These are phyloP conservation scores for Brienomyrus brachyistius DNA, from an alignment of 2,113 vertebrate genomes.

Conservation along the genomic window DNA sequence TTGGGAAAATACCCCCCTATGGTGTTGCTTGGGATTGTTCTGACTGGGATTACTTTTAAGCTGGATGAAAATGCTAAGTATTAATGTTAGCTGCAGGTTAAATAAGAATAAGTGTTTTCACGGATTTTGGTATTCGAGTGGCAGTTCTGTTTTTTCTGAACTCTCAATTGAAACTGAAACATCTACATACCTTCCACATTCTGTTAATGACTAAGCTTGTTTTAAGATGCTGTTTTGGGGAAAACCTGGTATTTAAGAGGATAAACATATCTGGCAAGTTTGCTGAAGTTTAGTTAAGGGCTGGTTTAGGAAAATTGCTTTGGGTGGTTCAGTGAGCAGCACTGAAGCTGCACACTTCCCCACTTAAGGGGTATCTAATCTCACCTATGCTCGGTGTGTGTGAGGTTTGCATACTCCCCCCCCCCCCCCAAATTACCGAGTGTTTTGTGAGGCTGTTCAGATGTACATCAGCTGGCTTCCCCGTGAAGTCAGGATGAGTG, in stretches of 20 bases:
- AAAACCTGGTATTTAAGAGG: not conserved
- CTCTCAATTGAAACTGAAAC: not conserved
- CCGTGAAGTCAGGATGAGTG: not conserved
- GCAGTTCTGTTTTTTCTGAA: not conserved
- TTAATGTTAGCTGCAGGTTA: not conserved
- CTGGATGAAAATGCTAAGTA: too few relatives aligned
- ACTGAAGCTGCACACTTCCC: not conserved
- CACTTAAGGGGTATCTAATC: not conserved
- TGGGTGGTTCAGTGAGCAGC: not conserved
- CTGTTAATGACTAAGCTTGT: not conserved
- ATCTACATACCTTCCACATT: not conserved
- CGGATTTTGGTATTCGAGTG: not conserved
- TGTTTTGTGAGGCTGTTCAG: not conserved
- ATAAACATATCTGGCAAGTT: not conserved
- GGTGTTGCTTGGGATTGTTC: too few relatives aligned
- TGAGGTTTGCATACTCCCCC: too few relatives aligned
- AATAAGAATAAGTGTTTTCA: not conserved
- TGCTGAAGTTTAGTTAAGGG: not conserved
- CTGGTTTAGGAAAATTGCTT: not conserved
- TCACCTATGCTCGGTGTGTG: not conserved
- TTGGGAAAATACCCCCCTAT: too few relatives aligned
- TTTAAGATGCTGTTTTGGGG: not conserved
- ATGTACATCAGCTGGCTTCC: not conserved
- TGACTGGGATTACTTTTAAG: too few relatives aligned
- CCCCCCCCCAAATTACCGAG: not conserved